phyloP scores from a whole-genome alignment of 2,888 invertebrate species.

The Volucella inanis region DNA sequence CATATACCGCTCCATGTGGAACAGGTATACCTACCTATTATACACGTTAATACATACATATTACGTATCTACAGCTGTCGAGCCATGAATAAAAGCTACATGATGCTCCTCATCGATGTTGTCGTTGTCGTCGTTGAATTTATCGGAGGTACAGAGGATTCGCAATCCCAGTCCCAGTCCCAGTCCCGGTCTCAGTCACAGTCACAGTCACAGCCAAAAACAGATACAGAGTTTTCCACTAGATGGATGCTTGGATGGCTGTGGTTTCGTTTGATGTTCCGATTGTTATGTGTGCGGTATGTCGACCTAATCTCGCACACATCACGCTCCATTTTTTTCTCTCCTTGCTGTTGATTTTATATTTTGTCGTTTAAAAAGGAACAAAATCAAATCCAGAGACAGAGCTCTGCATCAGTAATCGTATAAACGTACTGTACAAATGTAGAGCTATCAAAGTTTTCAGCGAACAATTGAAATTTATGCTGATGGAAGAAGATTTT shows the following conservation, averaged over 20 bases:
- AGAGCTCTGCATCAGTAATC: conserved; percentile 35
- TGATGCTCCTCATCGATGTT: conserved; percentile 26
- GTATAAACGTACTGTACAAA: background rate
- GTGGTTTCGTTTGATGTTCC: conserved; percentile 67
- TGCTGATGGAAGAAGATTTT: conserved; percentile 32
- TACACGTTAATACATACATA: background rate
- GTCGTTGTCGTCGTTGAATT: conserved; percentile 31
- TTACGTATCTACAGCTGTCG: background rate
- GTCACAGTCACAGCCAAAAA: too few species aligned
- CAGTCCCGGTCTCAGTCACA: too few species aligned
- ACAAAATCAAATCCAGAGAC: conserved; percentile 34
- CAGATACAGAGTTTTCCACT: conserved; percentile 17
- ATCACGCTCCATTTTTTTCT: conserved; percentile 59
- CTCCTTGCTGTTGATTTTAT: conserved; percentile 15
- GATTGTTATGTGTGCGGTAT: conserved; percentile 57
- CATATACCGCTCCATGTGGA: conserved; percentile 20
- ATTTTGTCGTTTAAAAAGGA: conserved; percentile 15
- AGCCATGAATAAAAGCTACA: conserved; percentile 41
- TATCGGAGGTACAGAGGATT: conserved; percentile 20
- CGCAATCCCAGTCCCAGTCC: background rate
- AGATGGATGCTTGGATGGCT: conserved; percentile 39
- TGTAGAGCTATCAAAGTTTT: conserved; percentile 24
- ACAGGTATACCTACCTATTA: conserved; percentile 27
- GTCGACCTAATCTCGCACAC: conserved; percentile 59
- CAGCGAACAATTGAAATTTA: conserved; percentile 52